phyloP scores from a whole-genome alignment of 2,888 invertebrate genomes.

The Helleia helle region DNA sequence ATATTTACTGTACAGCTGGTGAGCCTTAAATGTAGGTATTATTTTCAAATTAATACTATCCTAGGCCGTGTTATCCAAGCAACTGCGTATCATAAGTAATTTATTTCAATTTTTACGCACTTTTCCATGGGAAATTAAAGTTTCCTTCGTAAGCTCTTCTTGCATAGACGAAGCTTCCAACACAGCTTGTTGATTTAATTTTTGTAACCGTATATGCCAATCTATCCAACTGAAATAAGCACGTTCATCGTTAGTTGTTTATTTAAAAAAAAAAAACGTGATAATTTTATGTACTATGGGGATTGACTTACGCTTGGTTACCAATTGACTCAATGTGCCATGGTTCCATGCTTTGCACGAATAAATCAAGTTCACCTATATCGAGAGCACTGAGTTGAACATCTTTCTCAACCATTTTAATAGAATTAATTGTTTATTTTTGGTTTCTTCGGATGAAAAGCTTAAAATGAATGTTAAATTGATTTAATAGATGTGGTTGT shows the following conservation, averaged over 20 bases:
- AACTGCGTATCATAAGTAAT: neutral
- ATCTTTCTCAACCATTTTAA: slow-evolving; percentile 72
- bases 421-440: neutral
- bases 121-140: slow-evolving; percentile 82
- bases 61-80: no score
- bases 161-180: slow-evolving; percentile 83
- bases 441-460: neutral
- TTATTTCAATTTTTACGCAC: slow-evolving; percentile 49
- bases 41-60: no score
- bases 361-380: slow-evolving; percentile 83
- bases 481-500: neutral
- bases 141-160: slow-evolving; percentile 91
- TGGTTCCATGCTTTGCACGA: slow-evolving; percentile 80
- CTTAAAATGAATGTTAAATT: neutral
- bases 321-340: slow-evolving; percentile 81
- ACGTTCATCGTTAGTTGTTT: neutral
- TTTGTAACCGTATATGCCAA: slow-evolving; percentile 86
- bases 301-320: slow-evolving; percentile 50
- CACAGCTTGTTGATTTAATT: slow-evolving; percentile 90
- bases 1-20: no score
- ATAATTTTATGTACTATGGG: neutral
- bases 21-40: no score
- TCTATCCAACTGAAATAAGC: slow-evolving; percentile 80
- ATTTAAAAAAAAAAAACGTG: neutral
- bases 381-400: slow-evolving; percentile 68